Evolutionary conservation across 1,140 invertebrate genomes (phyloP).

Genomic region (Phymorhynchus buccinoides): DNA sequence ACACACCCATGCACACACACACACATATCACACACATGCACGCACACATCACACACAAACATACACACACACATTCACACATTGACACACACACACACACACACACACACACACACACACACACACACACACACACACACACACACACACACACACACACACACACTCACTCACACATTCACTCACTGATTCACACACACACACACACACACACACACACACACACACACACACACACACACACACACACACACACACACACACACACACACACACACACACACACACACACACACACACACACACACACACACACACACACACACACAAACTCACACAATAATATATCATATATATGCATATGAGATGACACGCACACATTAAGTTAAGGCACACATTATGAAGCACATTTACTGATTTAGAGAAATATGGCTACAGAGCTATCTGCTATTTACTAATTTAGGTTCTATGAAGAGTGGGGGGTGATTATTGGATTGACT

Average conservation of each 20-base stretch:
- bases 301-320: no score
- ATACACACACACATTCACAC: neutral
- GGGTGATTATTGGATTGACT: no score
- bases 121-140: neutral
- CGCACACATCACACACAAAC: neutral
- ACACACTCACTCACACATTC: conserved; percentile 17
- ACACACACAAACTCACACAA: no score
- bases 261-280: conserved; percentile 15
- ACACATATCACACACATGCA: conserved; percentile 2
- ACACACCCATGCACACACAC: neutral
- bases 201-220: conserved; percentile 20
- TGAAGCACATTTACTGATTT: no score
- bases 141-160: conserved; percentile 9
- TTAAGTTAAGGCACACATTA: no score
- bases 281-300: neutral
- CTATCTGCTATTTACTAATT: no score
- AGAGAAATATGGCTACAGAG: no score
- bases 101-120: neutral
- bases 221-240: conserved; percentile 23
- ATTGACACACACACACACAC: neutral
- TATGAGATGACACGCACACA: no score
- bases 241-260: conserved; percentile 30
- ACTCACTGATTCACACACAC: neutral
- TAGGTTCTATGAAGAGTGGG: no score
- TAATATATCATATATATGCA: no score